Conservation (phyloP, 2,888 invertebrate genomes). For the Macaria liturata region DNA sequence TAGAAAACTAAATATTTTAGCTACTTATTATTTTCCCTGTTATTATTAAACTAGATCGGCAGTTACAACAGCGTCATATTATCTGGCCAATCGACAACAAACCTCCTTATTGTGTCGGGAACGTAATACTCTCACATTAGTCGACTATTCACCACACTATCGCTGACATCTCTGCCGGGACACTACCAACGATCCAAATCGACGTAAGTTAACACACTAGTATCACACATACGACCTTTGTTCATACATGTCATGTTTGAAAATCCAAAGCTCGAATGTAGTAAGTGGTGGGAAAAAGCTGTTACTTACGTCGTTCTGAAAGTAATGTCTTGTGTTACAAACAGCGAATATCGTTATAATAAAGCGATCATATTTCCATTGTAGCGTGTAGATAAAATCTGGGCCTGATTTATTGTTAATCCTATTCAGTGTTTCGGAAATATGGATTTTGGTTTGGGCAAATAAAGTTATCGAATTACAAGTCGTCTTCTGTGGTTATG, state of each 20-base stretch:
- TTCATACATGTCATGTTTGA: no score
- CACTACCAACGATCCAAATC: slow-evolving; percentile 42
- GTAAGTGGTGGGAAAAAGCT: no score
- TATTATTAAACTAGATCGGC: slow-evolving; percentile 32
- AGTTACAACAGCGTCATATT: slow-evolving; percentile 49
- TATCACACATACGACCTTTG: slow-evolving; percentile 5
- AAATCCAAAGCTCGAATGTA: no score
- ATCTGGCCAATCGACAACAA: slow-evolving; percentile 60
- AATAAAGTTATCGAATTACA: slow-evolving; percentile 43
- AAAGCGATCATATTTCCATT: slow-evolving; percentile 75
- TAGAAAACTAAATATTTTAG: no score
- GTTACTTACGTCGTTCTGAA: no score
- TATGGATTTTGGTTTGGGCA: slow-evolving; percentile 43
- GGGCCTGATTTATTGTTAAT: slow-evolving; percentile 70
- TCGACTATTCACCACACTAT: slow-evolving; percentile 39
- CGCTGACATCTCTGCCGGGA: slow-evolving; percentile 44
- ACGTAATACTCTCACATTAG: slow-evolving; percentile 52
- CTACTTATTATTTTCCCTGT: not conserved
- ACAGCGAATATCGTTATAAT: slow-evolving; percentile 79
- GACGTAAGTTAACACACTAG: slow-evolving; percentile 22
- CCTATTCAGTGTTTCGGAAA: slow-evolving; percentile 62
- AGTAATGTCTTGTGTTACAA: slow-evolving; percentile 36
- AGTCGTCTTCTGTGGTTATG: slow-evolving; percentile 34
- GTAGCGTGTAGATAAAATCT: slow-evolving; percentile 59
- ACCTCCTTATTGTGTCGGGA: slow-evolving; percentile 49